Evolutionary conservation across 1,140 invertebrate genomes (phyloP).

Genomic region (Rhagoletis zephyria): DNA sequence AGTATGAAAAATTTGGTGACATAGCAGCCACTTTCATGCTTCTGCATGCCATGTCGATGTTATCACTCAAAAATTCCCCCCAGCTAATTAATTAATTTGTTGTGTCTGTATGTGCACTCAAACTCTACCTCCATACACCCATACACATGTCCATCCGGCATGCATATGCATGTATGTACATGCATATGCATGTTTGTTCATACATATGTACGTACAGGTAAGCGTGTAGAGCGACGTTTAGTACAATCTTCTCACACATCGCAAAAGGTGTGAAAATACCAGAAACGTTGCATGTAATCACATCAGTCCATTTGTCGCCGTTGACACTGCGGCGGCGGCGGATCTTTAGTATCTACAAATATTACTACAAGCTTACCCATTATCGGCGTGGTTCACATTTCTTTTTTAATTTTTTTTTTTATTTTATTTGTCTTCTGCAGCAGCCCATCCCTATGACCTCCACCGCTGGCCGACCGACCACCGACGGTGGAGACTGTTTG

Average conservation of each 20-base stretch:
- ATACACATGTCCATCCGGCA: background rate
- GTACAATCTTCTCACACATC: background rate
- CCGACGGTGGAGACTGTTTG: conserved; percentile 17
- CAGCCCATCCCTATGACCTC: background rate
- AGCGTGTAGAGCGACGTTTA: conserved; percentile 16
- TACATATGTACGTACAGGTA: conserved; percentile 25
- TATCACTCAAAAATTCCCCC: conserved; percentile 41
- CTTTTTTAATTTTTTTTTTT: no score
- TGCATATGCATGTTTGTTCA: no score
- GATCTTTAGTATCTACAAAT: background rate
- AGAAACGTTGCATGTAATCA: conserved; percentile 43
- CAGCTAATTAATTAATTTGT: conserved; percentile 51
- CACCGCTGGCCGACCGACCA: background rate
- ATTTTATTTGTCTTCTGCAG: no score
- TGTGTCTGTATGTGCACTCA: background rate
- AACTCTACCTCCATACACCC: no score
- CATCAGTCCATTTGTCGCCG: conserved; percentile 48
- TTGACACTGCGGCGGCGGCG: background rate
- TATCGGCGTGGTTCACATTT: background rate
- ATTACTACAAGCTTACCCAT: background rate
- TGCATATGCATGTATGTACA: no score
- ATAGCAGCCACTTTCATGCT: background rate
- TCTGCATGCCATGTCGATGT: conserved; percentile 10
- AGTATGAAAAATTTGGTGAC: conserved; percentile 19
- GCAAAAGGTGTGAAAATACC: conserved; percentile 46